These are phyloP conservation scores for Brachypodius melanocephalos DNA, from an alignment of 2,113 vertebrate species.

Conservation along the genomic window DNA sequence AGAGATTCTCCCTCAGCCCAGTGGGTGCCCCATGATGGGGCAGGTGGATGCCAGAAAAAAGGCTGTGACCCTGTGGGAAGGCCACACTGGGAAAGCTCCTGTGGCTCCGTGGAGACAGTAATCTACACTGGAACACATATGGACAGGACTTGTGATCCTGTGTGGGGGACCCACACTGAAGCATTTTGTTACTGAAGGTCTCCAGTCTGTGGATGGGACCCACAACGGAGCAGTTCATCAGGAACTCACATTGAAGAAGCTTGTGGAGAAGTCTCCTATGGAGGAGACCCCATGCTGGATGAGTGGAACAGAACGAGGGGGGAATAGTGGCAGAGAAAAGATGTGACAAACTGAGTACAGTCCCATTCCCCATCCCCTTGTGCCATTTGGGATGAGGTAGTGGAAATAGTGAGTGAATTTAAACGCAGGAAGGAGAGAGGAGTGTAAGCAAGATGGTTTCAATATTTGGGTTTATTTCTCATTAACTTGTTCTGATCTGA, in stretches of 20 bases:
- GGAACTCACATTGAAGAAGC: fast-evolving
- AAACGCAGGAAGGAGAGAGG: neutral
- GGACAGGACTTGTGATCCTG: neutral
- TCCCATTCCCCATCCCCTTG: fast-evolving
- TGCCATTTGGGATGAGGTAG: fast-evolving
- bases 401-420: neutral
- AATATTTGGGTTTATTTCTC: neutral
- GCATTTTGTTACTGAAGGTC: neutral
- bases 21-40: fast-evolving
- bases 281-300: too few species aligned
- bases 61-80: too few species aligned
- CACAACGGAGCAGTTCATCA: neutral
- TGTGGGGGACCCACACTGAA: fast-evolving
- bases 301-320: neutral
- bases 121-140: fast-evolving
- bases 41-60: neutral
- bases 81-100: neutral
- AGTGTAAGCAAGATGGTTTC: neutral
- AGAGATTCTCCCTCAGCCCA: neutral
- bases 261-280: neutral
- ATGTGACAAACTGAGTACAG: neutral
- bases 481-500: neutral
- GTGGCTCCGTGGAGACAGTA: neutral
- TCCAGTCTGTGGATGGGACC: fast-evolving
- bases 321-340: neutral